Evolutionary conservation across 2,113 vertebrate genomes (phyloP).

Genomic region (Nycticebus coucang): DNA sequence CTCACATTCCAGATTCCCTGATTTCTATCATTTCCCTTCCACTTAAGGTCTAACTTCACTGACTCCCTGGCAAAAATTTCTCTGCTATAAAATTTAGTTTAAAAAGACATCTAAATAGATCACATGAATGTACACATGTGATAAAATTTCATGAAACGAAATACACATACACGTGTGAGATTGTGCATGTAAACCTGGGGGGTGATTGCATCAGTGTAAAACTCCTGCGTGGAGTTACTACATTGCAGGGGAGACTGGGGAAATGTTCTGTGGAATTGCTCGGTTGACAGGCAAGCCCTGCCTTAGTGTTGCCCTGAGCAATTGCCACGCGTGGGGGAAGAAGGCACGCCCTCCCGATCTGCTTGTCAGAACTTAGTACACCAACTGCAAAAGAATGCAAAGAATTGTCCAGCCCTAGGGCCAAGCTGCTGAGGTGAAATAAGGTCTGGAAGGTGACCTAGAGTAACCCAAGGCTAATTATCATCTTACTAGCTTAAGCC

Average conservation of each 20-base stretch:
- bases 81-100: constrained; percentile 5
- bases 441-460: too few relatives aligned
- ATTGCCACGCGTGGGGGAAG: too few relatives aligned
- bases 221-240: background rate
- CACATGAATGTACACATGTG: background rate
- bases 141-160: background rate
- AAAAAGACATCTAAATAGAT: background rate
- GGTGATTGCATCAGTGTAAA: background rate
- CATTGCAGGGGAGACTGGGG: background rate
- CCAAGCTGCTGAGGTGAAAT: too few relatives aligned
- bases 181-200: background rate
- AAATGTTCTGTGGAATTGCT: background rate
- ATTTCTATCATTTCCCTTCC: background rate
- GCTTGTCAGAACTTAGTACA: too few relatives aligned
- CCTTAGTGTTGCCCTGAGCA: too few relatives aligned
- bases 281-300: too few relatives aligned
- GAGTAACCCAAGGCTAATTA: too few relatives aligned
- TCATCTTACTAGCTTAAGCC: too few relatives aligned
- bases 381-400: too few relatives aligned
- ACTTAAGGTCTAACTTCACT: background rate
- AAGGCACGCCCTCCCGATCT: too few relatives aligned
- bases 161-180: background rate
- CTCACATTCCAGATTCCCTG: background rate
- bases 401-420: too few relatives aligned
- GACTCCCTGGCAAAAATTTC: background rate